These are phyloP conservation scores for Pandion haliaetus DNA, from an alignment of 2,113 vertebrate species.

Conservation along the genomic window DNA sequence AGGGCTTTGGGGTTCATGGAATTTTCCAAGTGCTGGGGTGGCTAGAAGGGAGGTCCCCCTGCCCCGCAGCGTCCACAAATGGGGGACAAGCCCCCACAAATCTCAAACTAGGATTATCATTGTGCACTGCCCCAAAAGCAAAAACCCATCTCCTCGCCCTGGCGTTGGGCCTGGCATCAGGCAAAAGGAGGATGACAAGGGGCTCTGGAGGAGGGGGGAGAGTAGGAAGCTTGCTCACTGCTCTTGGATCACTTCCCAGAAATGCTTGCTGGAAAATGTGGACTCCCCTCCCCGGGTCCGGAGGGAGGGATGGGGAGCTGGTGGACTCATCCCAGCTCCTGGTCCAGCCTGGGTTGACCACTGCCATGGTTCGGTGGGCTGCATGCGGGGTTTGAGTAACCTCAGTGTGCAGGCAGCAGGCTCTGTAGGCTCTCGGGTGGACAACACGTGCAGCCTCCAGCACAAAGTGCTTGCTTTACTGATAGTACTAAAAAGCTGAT, in stretches of 20 bases:
- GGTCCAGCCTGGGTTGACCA: background rate
- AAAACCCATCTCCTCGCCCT: background rate
- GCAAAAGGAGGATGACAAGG: background rate
- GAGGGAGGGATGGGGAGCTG: background rate
- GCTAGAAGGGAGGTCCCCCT: background rate
- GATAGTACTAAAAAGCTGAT: background rate
- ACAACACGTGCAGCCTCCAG: background rate
- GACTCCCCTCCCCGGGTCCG: background rate
- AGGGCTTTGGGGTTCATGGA: background rate
- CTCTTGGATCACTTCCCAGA: background rate
- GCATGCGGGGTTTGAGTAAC: background rate
- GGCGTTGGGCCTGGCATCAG: background rate
- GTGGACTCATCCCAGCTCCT: background rate
- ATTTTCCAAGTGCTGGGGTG: background rate
- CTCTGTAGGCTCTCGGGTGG: background rate
- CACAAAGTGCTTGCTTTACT: background rate
- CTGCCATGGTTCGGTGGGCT: background rate
- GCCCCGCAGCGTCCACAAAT: rapidly evolving
- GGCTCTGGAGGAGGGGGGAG: background rate
- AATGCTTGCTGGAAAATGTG: background rate
- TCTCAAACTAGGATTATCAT: background rate
- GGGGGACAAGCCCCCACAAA: rapidly evolving
- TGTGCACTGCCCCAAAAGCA: rapidly evolving
- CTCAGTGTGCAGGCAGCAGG: background rate
- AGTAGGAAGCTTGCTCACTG: background rate